Percentiles rank a stretch among this genome's conserved stretches.
Conservation (phyloP, 1,140 invertebrate genomes). For the Euborellia annulipes region DNA sequence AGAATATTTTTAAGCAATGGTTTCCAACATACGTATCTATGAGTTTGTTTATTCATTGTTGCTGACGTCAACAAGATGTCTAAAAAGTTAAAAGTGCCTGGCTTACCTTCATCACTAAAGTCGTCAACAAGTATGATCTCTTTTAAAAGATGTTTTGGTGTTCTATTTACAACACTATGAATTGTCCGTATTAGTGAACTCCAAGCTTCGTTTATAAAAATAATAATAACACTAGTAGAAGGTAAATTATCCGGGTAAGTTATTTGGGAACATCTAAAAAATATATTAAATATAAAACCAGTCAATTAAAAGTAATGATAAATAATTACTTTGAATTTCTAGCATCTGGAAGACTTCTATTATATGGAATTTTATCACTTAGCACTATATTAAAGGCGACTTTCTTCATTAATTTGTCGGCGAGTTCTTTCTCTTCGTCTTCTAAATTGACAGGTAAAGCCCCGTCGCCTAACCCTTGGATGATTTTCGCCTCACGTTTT, state of each 20-base stretch:
- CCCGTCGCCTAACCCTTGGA: conserved; percentile 50
- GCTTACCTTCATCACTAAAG: conserved; percentile 55
- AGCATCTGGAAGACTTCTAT: conserved; percentile 66
- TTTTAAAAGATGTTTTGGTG: conserved; percentile 45
- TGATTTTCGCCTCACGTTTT: conserved; percentile 31
- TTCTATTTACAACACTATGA: conserved; percentile 72
- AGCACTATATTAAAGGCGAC: conserved; percentile 83
- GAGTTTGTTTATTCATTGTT: too few relatives aligned
- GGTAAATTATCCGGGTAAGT: conserved; percentile 37
- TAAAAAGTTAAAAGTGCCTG: too few relatives aligned
- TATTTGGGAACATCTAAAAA: conserved; percentile 34
- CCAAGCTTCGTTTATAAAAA: conserved; percentile 82
- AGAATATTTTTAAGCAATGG: conserved; percentile 4
- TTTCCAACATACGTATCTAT: too few relatives aligned
- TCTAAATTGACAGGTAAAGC: conserved; percentile 45
- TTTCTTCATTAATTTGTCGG: conserved; percentile 52
- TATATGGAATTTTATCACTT: conserved; percentile 76
- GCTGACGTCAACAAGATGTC: too few relatives aligned
- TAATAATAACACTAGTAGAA: conserved; percentile 53
- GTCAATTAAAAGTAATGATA: conserved; percentile 24
- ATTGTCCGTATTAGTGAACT: conserved; percentile 70
- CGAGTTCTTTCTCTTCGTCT: conserved; percentile 36
- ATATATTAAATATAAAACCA: conserved; percentile 10
- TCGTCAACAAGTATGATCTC: conserved; percentile 86
- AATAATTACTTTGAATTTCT: conserved; percentile 50